Evolutionary conservation across 2,888 invertebrate species (phyloP).

Genomic region (Ormyrus rosae): DNA sequence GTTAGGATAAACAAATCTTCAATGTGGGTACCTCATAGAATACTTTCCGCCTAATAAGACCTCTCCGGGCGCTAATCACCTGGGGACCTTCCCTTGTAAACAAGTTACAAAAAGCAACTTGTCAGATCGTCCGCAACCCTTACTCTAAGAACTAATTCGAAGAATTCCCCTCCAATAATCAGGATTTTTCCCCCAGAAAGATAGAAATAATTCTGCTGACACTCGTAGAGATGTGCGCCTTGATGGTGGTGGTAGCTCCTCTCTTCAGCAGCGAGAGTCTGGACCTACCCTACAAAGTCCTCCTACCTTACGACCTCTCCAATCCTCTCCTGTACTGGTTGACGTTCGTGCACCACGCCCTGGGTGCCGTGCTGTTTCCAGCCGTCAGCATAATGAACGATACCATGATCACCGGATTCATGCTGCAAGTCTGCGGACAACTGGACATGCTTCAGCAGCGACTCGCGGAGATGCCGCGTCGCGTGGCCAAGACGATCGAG

Average conservation of each 20-base stretch:
- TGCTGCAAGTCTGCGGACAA: conserved; percentile 52
- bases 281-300: conserved; percentile 35
- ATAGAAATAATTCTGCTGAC: conserved; percentile 16
- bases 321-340: conserved; percentile 4
- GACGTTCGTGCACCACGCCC: conserved; percentile 32
- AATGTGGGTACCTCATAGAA: too few species aligned
- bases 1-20: too few species aligned
- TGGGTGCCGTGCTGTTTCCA: conserved; percentile 14
- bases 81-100: too few species aligned
- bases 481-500: neutral
- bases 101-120: too few species aligned
- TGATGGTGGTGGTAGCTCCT: neutral
- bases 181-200: conserved; percentile 10
- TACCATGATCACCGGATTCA: conserved; percentile 45
- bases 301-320: conserved; percentile 30
- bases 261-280: neutral
- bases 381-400: conserved; percentile 48
- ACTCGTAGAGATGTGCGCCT: conserved; percentile 14
- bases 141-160: too few species aligned
- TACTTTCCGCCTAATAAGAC: too few species aligned
- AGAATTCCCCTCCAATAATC: too few species aligned
- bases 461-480: neutral
- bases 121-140: too few species aligned
- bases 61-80: too few species aligned
- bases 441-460: conserved; percentile 43